These are phyloP conservation scores for Plestiodon gilberti DNA, from an alignment of 2,113 vertebrate species.

Conservation along the genomic window DNA sequence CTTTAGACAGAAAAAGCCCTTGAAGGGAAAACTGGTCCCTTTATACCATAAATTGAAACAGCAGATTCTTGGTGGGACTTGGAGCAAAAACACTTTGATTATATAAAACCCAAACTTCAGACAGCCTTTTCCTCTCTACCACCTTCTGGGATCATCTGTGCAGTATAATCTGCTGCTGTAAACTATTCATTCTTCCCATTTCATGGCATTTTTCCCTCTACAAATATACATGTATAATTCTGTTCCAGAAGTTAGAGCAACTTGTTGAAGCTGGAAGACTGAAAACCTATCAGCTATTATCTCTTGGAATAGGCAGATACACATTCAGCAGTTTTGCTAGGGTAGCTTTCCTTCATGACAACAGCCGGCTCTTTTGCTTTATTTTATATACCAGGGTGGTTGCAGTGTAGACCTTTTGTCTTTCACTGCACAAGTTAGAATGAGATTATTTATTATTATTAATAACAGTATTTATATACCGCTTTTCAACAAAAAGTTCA, in stretches of 20 bases:
- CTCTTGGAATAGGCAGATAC: neutral
- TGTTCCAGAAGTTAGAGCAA: neutral
- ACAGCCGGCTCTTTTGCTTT: neutral
- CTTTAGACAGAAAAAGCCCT: neutral
- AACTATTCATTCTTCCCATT: neutral
- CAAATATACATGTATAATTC: neutral
- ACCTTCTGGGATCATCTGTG: neutral
- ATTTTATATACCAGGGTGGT: neutral
- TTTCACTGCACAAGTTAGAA: neutral
- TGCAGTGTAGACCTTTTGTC: neutral
- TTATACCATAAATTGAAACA: neutral
- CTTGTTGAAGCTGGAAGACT: neutral
- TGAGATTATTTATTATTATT: no score
- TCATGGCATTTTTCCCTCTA: neutral
- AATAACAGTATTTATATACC: no score
- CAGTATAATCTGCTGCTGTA: neutral
- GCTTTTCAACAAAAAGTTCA: no score
- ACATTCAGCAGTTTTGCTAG: neutral
- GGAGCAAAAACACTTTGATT: neutral
- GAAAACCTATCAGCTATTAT: neutral
- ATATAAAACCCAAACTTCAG: neutral
- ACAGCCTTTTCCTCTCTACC: neutral
- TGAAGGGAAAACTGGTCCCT: neutral
- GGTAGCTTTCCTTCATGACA: neutral
- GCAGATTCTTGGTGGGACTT: neutral